Conservation (phyloP, 2,888 invertebrate genomes). For the Philonicus albiceps region DNA sequence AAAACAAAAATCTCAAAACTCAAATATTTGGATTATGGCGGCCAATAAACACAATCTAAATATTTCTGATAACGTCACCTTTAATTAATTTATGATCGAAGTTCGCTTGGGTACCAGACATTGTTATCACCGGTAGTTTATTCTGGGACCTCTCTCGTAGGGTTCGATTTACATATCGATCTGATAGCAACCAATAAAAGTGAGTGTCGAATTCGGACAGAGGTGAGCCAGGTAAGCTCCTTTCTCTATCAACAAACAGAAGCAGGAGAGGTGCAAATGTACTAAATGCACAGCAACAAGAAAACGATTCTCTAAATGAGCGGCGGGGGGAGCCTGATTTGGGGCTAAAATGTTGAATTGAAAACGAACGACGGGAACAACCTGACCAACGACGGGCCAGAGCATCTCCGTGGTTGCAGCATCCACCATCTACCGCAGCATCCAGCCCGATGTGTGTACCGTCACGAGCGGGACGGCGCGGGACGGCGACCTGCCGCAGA, state of each 20-base stretch:
- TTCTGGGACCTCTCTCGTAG: background rate
- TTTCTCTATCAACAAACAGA: background rate
- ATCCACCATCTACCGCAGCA: too few relatives aligned
- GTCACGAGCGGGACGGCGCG: background rate
- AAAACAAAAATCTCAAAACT: background rate
- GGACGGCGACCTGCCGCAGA: background rate
- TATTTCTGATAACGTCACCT: slow-evolving; percentile 30
- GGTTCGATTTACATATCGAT: slow-evolving; percentile 35
- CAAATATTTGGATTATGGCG: slow-evolving; percentile 21
- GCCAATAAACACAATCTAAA: slow-evolving; percentile 26
- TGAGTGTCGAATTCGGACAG: slow-evolving; percentile 15
- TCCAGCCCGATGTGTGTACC: background rate
- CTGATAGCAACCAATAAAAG: slow-evolving; percentile 24
- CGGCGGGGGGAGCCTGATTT: slow-evolving; percentile 1
- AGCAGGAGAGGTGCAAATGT: background rate
- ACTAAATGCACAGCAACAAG: background rate
- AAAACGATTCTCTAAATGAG: background rate
- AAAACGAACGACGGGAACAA: background rate
- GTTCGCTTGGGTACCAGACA: background rate
- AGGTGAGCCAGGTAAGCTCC: background rate
- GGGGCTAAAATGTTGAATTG: background rate
- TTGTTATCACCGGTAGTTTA: background rate
- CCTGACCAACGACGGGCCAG: background rate
- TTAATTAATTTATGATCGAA: slow-evolving; percentile 29
- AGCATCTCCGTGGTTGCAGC: background rate